Evolutionary conservation across 2,888 invertebrate genomes (phyloP), one percentile per base, ranked within the genome.

Genomic region (Seira ritae): DNA sequence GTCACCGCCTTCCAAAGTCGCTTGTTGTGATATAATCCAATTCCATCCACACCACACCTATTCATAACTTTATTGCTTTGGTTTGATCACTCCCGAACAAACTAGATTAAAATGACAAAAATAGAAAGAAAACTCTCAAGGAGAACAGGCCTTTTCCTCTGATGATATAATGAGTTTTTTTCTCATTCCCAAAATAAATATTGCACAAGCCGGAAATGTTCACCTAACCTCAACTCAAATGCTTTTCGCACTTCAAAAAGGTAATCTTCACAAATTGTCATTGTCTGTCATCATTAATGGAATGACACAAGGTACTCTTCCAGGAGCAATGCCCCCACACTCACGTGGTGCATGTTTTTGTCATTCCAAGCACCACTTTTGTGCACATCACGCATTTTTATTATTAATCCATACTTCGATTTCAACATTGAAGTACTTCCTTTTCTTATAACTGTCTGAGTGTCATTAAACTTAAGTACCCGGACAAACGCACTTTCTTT

Each of bases 181-280:
- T 46, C 42, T 31, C 8, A 8, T 31, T 4, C 31, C 31, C 8
- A 31, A 76, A 12, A 23, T 17, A 73, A 73, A 67, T 50, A 80
- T 69, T 73, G 60, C 62, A 68, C 60, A 42, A 31, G 62, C 80
- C 80, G 80, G 80, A 80, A 80, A 65, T 62, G 24, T 17, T 55
- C 55, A 55, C 6, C 15, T n/a, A 8, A 42, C 15, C 6, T 17
- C 55, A 55, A 1, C 55, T 55, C n/a, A 8, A 2, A n/a, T 55
- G 15, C n/a, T 17, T 3, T 55, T 55, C 55, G n/a, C 15, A n/a
- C 55, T 55, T 55, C 31, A 31, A 31, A 17, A 55, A 55, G 12
- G n/a, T 55, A 55, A 55, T 55, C 17, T 55, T 55, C 3, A n/a
- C 17, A 55, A 31, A 31, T 31, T 31, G 31, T 31, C 55, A 55